Percentiles rank a stretch among this genome's conserved stretches.
phyloP scores from a whole-genome alignment of 2,797 vertebrate species.

The Podarcis siculus region DNA sequence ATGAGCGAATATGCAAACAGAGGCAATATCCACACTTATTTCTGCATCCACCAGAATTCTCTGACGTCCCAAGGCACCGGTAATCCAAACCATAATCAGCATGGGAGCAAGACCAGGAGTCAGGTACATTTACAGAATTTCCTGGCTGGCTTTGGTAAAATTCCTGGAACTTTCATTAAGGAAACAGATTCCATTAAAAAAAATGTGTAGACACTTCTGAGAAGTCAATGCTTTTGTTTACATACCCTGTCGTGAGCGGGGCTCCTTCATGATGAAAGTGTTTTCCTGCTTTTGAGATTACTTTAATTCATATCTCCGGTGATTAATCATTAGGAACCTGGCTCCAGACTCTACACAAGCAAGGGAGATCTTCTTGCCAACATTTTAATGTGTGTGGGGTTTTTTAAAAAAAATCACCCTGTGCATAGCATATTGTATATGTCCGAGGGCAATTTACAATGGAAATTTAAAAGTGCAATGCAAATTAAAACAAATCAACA shows the following conservation, averaged over 20 bases:
- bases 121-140: neutral
- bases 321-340: no score
- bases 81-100: neutral
- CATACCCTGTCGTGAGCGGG: neutral
- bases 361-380: neutral
- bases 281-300: slow-evolving; percentile 28
- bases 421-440: no score
- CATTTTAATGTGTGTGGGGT: neutral
- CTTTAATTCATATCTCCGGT: neutral
- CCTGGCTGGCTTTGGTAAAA: neutral
- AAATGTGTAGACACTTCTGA: slow-evolving; percentile 39
- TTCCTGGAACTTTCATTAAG: neutral
- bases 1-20: no score
- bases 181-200: slow-evolving; percentile 19
- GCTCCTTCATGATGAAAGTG: slow-evolving; percentile 5
- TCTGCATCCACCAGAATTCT: no score
- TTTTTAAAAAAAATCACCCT: neutral
- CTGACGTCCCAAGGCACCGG: neutral
- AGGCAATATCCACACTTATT: no score
- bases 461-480: neutral
- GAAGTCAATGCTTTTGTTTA: slow-evolving; percentile 19
- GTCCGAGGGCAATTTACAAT: neutral
- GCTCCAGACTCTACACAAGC: neutral
- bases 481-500: neutral
- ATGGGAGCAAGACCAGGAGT: neutral